These are phyloP conservation scores for Venustaconcha ellipsiformis DNA, from an alignment of 1,140 invertebrate species.

Conservation along the genomic window DNA sequence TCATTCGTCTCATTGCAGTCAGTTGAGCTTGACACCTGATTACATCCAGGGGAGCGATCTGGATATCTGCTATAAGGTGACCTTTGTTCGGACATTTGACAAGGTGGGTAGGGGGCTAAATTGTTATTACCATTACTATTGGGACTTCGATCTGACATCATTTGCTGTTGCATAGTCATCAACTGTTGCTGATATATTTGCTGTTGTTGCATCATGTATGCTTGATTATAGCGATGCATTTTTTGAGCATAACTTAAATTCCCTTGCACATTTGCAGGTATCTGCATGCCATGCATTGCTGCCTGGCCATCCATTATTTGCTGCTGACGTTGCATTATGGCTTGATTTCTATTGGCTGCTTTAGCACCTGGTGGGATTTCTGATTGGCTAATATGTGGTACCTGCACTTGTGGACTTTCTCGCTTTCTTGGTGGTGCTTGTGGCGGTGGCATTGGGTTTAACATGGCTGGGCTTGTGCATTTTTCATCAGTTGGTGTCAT, in stretches of 20 bases:
- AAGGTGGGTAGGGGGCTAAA: conserved; percentile 24
- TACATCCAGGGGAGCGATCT: conserved; percentile 69
- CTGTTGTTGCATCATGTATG: conserved; percentile 33
- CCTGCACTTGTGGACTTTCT: conserved; percentile 64
- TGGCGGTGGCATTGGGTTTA: conserved; percentile 20
- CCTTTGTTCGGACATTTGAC: conserved; percentile 24
- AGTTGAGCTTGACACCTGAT: conserved; percentile 69
- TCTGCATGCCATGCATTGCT: conserved; percentile 73
- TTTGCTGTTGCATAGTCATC: conserved; percentile 17
- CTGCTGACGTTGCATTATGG: conserved; percentile 41
- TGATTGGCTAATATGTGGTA: conserved; percentile 67
- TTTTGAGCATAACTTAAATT: conserved; percentile 16
- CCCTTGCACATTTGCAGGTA: conserved; percentile 9
- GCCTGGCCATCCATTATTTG: conserved; percentile 23
- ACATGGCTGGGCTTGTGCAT: conserved; percentile 12
- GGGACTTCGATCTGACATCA: conserved; percentile 30
- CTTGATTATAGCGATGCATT: conserved; percentile 8
- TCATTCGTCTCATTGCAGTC: conserved; percentile 52
- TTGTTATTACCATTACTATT: conserved; percentile 27
- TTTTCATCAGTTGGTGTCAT: conserved; percentile 18
- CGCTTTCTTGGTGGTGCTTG: conserved; percentile 42
- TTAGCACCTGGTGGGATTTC: conserved; percentile 66
- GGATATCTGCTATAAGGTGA: conserved; percentile 33
- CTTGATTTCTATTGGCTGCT: conserved; percentile 47
- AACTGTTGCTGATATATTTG: conserved; percentile 48